Percentiles rank a stretch among this genome's conserved stretches.
Conservation (phyloP, 1,140 invertebrate genomes). For the Cyclargus thomasi region DNA sequence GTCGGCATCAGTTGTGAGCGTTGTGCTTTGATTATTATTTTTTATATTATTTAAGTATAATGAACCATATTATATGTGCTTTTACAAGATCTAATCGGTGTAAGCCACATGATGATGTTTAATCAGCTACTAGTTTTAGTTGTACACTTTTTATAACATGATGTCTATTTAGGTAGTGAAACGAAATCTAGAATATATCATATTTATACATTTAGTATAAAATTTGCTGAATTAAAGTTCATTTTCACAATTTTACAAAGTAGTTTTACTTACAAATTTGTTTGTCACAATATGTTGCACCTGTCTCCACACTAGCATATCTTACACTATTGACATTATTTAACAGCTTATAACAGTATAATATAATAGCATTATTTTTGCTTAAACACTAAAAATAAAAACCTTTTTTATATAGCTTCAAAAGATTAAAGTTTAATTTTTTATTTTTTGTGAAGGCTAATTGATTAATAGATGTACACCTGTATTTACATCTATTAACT, state of each 20-base stretch:
- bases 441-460: too few species aligned
- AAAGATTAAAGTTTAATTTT: too few species aligned
- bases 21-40: slow-evolving; percentile 70
- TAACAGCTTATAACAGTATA: too few species aligned
- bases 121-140: slow-evolving; percentile 74
- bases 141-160: slow-evolving; percentile 75
- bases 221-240: slow-evolving; percentile 75
- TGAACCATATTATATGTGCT: slow-evolving; percentile 71
- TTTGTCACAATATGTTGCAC: slow-evolving; percentile 2
- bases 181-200: slow-evolving; percentile 74
- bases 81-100: slow-evolving; percentile 73
- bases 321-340: not conserved
- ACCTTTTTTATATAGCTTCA: too few species aligned
- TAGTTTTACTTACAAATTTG: slow-evolving; percentile 44
- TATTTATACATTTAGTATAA: slow-evolving; percentile 76
- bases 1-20: slow-evolving; percentile 68
- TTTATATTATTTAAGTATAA: slow-evolving; percentile 73
- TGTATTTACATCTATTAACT: not conserved
- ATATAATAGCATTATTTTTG: too few species aligned
- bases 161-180: slow-evolving; percentile 74
- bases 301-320: not conserved
- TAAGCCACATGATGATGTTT: slow-evolving; percentile 73
- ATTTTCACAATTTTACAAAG: slow-evolving; percentile 72
- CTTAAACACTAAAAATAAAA: too few species aligned
- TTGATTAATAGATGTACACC: too few species aligned